Conservation (phyloP, 2,797 vertebrate genomes). For the Hirundo rustica region DNA sequence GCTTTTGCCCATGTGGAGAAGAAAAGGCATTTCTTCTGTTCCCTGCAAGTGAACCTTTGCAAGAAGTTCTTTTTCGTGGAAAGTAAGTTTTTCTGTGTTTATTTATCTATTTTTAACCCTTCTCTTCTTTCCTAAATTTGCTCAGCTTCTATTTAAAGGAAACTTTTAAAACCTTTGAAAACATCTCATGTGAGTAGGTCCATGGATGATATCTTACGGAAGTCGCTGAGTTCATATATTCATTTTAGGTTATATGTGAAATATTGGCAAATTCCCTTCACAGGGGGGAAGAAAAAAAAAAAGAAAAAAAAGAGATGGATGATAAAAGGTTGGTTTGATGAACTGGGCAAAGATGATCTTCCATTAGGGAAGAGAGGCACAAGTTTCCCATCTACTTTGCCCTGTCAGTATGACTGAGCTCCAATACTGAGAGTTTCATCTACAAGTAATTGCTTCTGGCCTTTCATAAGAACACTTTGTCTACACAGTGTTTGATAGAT, state of each 20-base stretch:
- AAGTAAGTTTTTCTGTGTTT: conserved; percentile 33
- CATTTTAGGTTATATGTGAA: not conserved
- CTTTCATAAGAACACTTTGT: not conserved
- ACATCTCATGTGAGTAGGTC: not conserved
- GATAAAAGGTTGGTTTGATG: not conserved
- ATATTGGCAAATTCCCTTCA: not conserved
- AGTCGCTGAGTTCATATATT: not conserved
- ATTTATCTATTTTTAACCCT: not conserved
- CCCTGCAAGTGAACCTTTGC: not conserved
- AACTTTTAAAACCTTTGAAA: not conserved
- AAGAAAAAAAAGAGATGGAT: not conserved
- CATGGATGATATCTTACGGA: not conserved
- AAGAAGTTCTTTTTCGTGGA: not conserved
- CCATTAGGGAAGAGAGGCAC: not conserved
- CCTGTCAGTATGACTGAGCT: not conserved
- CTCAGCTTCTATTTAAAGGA: not conserved
- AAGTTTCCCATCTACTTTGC: not conserved
- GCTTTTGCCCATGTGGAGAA: conserved; percentile 6
- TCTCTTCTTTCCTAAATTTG: not conserved
- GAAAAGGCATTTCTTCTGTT: not conserved
- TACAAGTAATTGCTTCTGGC: not conserved
- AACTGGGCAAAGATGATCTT: not conserved
- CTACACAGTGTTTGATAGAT: not conserved
- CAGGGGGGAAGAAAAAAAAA: not conserved
- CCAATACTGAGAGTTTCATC: not conserved